Conservation (phyloP, 1,140 invertebrate species). For the Leptonema lineaticorne region DNA sequence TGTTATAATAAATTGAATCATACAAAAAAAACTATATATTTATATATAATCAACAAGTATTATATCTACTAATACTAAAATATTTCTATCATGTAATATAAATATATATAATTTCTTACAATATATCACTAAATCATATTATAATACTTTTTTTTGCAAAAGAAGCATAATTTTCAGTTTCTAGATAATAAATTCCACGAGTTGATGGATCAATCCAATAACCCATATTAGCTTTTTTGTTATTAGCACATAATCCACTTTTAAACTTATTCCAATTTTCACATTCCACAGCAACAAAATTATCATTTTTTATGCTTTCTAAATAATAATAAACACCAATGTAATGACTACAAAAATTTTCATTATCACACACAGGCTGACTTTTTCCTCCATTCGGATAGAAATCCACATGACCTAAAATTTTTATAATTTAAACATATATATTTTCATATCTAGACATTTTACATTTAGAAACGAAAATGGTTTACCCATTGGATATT, state of each 20-base stretch:
- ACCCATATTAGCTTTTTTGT: not conserved
- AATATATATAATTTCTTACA: no score
- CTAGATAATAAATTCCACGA: constrained; percentile 1
- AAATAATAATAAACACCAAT: not conserved
- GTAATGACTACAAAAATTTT: not conserved
- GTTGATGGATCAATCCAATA: not conserved
- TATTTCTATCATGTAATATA: no score
- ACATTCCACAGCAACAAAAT: not conserved
- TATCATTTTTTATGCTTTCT: not conserved
- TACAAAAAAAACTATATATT: no score
- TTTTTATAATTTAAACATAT: no score
- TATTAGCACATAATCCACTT: not conserved
- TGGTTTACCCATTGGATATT: not conserved
- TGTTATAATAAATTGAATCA: no score
- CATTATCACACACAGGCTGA: constrained; percentile 1
- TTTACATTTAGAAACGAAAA: no score
- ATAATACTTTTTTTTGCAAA: no score
- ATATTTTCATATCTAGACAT: no score
- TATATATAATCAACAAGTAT: no score
- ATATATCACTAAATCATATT: no score
- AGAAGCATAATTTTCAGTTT: no score
- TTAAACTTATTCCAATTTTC: not conserved
- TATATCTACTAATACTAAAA: no score
- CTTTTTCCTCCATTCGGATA: not conserved
- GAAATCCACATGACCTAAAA: constrained; percentile 6